Percentiles rank a stretch among this genome's conserved stretches.
phyloP scores from a whole-genome alignment of 1,140 invertebrate species.

The Tetragonula clypearis region DNA sequence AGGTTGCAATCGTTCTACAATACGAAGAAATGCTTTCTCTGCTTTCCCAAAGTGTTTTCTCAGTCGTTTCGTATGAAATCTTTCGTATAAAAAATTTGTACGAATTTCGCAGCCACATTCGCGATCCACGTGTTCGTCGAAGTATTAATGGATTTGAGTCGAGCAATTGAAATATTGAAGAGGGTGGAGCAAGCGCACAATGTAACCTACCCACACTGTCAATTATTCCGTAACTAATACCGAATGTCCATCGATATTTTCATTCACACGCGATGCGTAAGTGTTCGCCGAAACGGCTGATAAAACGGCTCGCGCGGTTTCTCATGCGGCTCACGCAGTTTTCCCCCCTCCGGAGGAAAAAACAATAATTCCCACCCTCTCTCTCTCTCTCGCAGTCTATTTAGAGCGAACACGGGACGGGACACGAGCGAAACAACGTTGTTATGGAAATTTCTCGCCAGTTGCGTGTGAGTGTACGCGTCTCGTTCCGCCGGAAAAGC shows the following conservation, averaged over 20 bases:
- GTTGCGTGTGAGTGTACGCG: constrained; percentile 1
- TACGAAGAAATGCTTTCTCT: too few species aligned
- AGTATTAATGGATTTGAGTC: not conserved
- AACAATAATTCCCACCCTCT: not conserved
- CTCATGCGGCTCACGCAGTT: not conserved
- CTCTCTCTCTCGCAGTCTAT: not conserved
- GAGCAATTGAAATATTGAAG: not conserved
- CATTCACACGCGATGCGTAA: too few species aligned
- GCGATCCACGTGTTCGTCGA: too few species aligned
- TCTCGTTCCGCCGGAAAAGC: not conserved
- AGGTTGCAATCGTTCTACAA: too few species aligned
- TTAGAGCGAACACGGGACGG: not conserved
- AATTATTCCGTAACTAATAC: not conserved
- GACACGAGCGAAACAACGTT: not conserved
- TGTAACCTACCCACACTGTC: not conserved
- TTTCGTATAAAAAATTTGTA: too few species aligned
- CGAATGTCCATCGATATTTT: too few species aligned
- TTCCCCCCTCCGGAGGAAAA: too few species aligned
- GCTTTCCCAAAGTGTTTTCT: too few species aligned
- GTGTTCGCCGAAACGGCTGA: not conserved
- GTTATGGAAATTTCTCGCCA: not conserved
- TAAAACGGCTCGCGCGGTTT: not conserved
- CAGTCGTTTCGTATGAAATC: too few species aligned
- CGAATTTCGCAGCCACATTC: too few species aligned
- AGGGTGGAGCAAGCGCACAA: not conserved